Conservation (phyloP, 2,113 vertebrate species). For the Nycticorax nycticorax region DNA sequence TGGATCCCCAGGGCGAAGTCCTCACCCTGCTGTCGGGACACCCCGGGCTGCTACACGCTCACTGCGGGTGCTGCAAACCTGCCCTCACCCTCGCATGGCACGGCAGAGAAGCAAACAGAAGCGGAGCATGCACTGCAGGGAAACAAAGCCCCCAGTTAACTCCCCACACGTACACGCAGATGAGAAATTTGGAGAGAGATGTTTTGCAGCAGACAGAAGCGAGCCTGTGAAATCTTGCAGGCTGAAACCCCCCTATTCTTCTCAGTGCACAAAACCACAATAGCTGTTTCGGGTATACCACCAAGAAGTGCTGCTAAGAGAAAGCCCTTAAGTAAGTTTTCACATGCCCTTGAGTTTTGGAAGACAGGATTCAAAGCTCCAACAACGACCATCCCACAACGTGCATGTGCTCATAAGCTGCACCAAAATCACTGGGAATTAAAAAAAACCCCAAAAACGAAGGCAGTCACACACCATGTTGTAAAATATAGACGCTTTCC, state of each 20-base stretch:
- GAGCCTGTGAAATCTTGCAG: neutral
- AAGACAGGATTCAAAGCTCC: neutral
- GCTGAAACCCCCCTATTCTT: neutral
- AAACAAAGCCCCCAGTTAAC: neutral
- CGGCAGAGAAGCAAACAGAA: too few relatives aligned
- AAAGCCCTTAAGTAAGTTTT: neutral
- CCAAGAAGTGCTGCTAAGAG: neutral
- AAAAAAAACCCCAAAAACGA: neutral
- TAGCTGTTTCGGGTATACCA: neutral
- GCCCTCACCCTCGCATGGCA: neutral
- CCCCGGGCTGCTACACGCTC: accelerated
- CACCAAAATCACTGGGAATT: neutral
- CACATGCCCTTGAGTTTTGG: neutral
- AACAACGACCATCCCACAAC: neutral
- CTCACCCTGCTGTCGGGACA: neutral
- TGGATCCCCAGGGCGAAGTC: neutral
- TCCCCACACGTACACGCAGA: accelerated
- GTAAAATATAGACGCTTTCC: neutral
- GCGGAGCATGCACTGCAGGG: neutral
- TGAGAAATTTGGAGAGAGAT: neutral
- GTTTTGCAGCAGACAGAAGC: neutral
- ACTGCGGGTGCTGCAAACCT: accelerated
- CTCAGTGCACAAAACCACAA: neutral
- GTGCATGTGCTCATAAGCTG: accelerated
- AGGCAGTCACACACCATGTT: neutral